Evolutionary conservation across 1,140 invertebrate species (phyloP).

Genomic region (Cryptotermes secundus): DNA sequence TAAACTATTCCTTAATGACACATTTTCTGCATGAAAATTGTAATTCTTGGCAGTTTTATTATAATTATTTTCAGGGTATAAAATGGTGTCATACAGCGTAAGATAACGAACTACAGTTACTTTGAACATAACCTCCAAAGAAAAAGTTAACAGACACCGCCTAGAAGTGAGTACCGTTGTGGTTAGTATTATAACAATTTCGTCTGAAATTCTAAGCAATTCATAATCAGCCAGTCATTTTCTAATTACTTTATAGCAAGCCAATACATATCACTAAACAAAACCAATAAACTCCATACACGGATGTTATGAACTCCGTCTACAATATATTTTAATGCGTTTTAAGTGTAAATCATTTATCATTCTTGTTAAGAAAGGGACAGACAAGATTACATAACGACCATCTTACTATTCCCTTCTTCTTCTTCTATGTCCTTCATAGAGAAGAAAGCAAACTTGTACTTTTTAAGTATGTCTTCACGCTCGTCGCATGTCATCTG

Average conservation of each 20-base stretch:
- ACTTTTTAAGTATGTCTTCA: background rate
- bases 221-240: no score
- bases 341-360: slow-evolving; percentile 20
- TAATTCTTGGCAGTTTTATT: no score
- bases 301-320: background rate
- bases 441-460: background rate
- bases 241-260: background rate
- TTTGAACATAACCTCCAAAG: no score
- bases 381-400: background rate
- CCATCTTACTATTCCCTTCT: background rate
- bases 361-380: slow-evolving; percentile 5
- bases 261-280: background rate
- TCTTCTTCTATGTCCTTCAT: background rate
- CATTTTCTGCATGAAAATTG: no score
- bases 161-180: no score
- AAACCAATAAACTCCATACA: background rate
- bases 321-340: background rate
- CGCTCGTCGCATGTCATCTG: slow-evolving; percentile 12
- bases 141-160: no score
- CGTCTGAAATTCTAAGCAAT: no score
- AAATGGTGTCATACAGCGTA: no score
- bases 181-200: no score
- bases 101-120: no score
- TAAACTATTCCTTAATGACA: no score
- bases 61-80: no score